Evolutionary conservation across 1,140 invertebrate species (phyloP), one percentile per base, ranked within the genome.

Genomic region (Nautilus pompilius): DNA sequence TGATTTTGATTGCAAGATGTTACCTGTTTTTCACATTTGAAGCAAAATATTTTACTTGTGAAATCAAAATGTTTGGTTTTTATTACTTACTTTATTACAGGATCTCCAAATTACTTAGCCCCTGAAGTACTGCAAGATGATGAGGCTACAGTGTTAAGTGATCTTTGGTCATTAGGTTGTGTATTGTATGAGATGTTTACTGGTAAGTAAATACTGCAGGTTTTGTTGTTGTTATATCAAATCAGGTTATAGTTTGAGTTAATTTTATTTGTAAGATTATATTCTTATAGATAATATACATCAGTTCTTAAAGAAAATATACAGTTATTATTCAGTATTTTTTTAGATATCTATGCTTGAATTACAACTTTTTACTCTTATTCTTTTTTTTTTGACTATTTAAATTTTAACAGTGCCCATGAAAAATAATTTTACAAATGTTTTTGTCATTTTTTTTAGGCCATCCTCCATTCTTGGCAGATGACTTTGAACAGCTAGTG

Each of bases 141-240:
- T 53, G 76, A 80, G 24, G 68, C 74, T 24, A 74, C 67, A 5
- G 67, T 81, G 5, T 32, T 72, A 5, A 78, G 72, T 72, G 82
- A 83, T 60, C 59, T 83, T 2, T 83, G 82, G 82, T 79, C 80
- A 26, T 69, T 83, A 5, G 82, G 82, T 10, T 82, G 79, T 71
- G 74, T 82, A 32, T 57, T 83, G 8, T 83, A 83, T 71, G 76
- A 82, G 65, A 75, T 83, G 73, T 83, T 77, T 59, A 78, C 81
- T 57, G 82, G 80, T 76, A 66, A 62, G 55, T 45, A 48, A 46
- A 15, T 24, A 49, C 24, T 15, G 4, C 2, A 22, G 30, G n/a
- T n/a, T n/a, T 49, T 49, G 17, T 10, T 10, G 48, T 49, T 49
- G 20, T 6, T 10, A 49, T 49, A 49, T 5, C 5, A 49, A 10